Evolutionary conservation across 2,888 invertebrate genomes (phyloP).

Genomic region (Scaptodrosophila latifasciaeformis): DNA sequence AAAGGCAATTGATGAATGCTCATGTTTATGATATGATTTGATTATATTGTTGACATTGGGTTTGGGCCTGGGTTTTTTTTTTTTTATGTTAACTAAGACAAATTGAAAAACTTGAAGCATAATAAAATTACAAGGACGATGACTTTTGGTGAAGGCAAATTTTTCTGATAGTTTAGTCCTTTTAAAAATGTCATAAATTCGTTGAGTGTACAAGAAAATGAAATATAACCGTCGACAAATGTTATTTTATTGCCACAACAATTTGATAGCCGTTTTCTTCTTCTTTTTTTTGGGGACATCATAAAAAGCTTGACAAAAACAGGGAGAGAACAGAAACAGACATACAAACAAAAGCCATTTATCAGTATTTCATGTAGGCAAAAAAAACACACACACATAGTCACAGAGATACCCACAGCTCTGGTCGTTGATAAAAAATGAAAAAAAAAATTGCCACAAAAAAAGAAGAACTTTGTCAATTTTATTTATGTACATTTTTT

Average conservation of each 20-base stretch:
- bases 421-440: conserved; percentile 10
- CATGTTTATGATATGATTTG: no score
- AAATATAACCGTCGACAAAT: conserved; percentile 40
- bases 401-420: not conserved
- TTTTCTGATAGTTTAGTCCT: not conserved
- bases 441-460: conserved; percentile 39
- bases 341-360: conserved; percentile 36
- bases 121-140: no score
- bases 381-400: conserved; percentile 6
- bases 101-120: conserved; percentile 5
- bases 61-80: no score
- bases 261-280: conserved; percentile 32
- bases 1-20: no score
- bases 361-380: conserved; percentile 30
- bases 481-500: conserved; percentile 40
- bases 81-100: conserved; percentile 11
- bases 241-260: conserved; percentile 47
- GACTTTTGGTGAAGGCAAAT: no score
- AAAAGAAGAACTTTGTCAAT: conserved; percentile 42
- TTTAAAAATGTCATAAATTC: not conserved
- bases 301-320: no score
- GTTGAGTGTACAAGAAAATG: conserved; percentile 21
- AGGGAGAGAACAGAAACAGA: conserved; percentile 11
- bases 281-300: no score
- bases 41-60: no score